phyloP scores from a whole-genome alignment of 2,113 vertebrate species.

The Tringa solitaria region DNA sequence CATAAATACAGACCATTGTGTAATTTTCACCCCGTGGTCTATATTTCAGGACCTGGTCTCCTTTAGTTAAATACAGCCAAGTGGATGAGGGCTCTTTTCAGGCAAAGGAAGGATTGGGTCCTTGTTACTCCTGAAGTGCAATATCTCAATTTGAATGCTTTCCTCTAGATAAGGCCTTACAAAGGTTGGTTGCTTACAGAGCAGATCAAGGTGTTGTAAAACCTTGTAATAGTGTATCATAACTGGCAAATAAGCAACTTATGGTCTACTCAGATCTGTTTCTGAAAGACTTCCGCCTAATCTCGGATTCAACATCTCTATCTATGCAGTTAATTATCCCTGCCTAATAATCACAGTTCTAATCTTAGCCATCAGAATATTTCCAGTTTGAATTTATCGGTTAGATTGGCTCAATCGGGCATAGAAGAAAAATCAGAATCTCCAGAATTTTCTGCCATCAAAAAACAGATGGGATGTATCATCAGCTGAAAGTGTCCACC shows the following conservation, averaged over 20 bases:
- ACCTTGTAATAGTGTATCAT: not conserved
- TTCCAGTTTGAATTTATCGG: not conserved
- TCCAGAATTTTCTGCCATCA: not conserved
- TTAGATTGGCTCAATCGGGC: not conserved
- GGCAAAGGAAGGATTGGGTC: not conserved
- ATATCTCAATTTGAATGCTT: not conserved
- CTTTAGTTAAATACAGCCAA: not conserved
- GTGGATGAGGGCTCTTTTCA: not conserved
- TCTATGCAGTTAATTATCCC: not conserved
- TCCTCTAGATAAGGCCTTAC: not conserved
- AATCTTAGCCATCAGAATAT: not conserved
- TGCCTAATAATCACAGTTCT: not conserved
- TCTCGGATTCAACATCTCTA: not conserved
- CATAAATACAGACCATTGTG: not conserved
- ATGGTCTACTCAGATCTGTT: too few relatives aligned
- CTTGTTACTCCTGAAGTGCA: not conserved
- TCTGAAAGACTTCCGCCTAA: not conserved
- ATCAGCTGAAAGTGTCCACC: not conserved
- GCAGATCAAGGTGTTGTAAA: not conserved
- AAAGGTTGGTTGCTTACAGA: not conserved
- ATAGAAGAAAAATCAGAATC: not conserved
- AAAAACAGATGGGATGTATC: not conserved
- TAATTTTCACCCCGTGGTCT: not conserved
- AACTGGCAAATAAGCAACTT: not conserved
- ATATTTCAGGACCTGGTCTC: not conserved